phyloP scores from a whole-genome alignment of 92 coral and sea anemone genomes.

The Phymanthus crucifer region DNA sequence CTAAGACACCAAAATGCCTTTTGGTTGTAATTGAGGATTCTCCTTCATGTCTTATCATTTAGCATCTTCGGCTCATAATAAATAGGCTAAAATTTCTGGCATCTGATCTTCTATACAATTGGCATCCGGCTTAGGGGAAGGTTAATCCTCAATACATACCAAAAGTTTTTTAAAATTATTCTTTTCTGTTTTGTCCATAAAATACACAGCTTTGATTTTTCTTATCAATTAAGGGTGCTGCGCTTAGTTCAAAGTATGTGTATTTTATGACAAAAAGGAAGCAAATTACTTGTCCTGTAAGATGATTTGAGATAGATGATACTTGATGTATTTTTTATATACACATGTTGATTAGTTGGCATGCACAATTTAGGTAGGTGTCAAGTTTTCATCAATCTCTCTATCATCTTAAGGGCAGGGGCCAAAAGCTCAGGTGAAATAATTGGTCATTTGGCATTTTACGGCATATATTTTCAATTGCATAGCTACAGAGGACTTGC shows the following conservation, averaged over 20 bases:
- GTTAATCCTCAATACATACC: not conserved
- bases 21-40: not conserved
- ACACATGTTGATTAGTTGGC: not conserved
- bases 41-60: not conserved
- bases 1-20: not conserved
- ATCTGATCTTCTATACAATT: not conserved
- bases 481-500: not conserved
- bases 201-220: conserved; percentile 1
- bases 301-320: conserved; percentile 9
- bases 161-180: not conserved
- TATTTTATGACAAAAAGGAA: conserved; percentile 4
- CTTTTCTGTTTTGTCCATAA: not conserved
- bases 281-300: not conserved
- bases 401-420: not conserved
- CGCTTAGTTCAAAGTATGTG: not conserved
- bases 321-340: not conserved
- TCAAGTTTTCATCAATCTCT: conserved; percentile 1
- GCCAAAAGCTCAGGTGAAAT: not conserved
- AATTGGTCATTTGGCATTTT: not conserved
- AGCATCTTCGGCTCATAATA: not conserved
- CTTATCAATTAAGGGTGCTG: not conserved
- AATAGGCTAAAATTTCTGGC: not conserved
- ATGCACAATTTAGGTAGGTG: not conserved
- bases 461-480: not conserved
- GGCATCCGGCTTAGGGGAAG: conserved; percentile 10